Evolutionary conservation across 2,888 invertebrate genomes (phyloP).

Genomic region (Pediacus dermestoides): DNA sequence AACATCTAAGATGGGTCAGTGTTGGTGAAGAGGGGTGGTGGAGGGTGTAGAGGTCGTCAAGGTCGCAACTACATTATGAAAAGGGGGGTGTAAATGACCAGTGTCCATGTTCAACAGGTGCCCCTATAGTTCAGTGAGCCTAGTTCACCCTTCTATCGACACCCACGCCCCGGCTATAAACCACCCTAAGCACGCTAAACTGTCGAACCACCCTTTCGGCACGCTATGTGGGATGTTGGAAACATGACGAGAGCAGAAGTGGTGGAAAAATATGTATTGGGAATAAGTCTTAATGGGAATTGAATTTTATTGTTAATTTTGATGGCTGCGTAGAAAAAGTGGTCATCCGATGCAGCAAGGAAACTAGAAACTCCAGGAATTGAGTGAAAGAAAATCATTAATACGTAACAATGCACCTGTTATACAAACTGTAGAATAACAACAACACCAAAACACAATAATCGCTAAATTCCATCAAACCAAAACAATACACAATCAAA

Average conservation of each 20-base stretch:
- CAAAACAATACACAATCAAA: conserved; percentile 41
- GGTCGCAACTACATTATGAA: background rate
- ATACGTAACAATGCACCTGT: too few relatives aligned
- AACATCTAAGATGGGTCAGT: conserved; percentile 1
- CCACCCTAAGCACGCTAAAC: conserved; percentile 7
- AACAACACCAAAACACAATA: too few relatives aligned
- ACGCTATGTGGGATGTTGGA: background rate
- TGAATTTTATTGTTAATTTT: too few relatives aligned
- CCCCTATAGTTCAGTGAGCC: conserved; percentile 17
- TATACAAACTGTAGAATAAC: too few relatives aligned
- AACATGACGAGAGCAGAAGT: too few relatives aligned
- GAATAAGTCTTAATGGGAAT: too few relatives aligned
- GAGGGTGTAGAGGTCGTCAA: conserved; percentile 1
- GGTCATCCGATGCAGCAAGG: too few relatives aligned
- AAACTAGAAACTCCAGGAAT: too few relatives aligned
- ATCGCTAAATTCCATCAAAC: conserved; percentile 35
- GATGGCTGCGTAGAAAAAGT: too few relatives aligned
- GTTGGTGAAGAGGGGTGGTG: background rate
- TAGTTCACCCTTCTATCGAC: conserved; percentile 19
- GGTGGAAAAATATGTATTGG: too few relatives aligned
- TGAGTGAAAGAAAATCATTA: too few relatives aligned
- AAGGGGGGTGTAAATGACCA: conserved; percentile 22
- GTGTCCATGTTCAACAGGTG: conserved; percentile 22
- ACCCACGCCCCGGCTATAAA: conserved; percentile 24
- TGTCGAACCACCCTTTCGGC: conserved; percentile 9